phyloP scores from a whole-genome alignment of 2,113 vertebrate genomes.

The Emydocephalus ijimae region DNA sequence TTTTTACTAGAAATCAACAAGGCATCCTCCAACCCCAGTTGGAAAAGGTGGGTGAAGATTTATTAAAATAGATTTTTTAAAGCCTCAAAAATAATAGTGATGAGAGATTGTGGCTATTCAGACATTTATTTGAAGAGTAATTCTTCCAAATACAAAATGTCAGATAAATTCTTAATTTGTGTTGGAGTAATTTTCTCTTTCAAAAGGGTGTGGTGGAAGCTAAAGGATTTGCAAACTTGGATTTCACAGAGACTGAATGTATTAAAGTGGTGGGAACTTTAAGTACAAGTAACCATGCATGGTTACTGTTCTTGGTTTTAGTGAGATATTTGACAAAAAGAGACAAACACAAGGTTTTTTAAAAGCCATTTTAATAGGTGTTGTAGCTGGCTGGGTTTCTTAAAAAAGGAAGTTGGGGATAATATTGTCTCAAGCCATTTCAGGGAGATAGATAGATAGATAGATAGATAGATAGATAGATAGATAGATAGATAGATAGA shows the following conservation, averaged over 20 bases:
- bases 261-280: background rate
- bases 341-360: background rate
- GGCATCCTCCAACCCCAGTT: background rate
- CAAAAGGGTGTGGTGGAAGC: background rate
- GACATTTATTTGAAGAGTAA: background rate
- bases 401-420: background rate
- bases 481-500: too few relatives aligned
- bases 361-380: background rate
- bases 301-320: background rate
- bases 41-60: background rate
- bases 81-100: background rate
- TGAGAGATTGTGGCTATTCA: background rate
- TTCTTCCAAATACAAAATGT: background rate
- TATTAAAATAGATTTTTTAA: background rate
- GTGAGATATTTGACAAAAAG: background rate
- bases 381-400: background rate
- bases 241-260: background rate
- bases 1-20: background rate
- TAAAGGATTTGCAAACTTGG: background rate
- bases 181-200: background rate
- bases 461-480: too few relatives aligned
- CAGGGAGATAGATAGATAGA: background rate
- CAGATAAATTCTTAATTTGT: background rate
- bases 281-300: background rate
- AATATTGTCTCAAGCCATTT: background rate